Evolutionary conservation across 2,888 invertebrate species (phyloP).

Genomic region (Hedychridium roseum): DNA sequence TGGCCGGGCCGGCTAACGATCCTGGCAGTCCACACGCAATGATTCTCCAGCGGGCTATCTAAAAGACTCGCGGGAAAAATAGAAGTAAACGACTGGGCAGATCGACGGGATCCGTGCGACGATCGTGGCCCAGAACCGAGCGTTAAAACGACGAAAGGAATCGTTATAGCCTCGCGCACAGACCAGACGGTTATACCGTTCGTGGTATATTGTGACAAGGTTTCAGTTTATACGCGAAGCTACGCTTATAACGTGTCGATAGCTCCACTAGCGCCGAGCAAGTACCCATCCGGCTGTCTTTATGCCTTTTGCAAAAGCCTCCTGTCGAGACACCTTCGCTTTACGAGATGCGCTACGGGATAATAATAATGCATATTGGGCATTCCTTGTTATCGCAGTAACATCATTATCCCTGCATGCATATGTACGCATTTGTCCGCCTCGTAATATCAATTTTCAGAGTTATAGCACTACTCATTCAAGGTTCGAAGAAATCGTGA

Average conservation of each 20-base stretch:
- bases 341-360: too few species aligned
- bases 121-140: slow-evolving; percentile 12
- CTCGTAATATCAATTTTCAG: too few species aligned
- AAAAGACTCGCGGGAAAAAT: slow-evolving; percentile 11
- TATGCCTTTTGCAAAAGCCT: too few species aligned
- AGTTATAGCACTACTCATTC: too few species aligned
- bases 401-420: too few species aligned
- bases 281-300: background rate
- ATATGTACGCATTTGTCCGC: too few species aligned
- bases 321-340: too few species aligned
- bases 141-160: slow-evolving; percentile 19
- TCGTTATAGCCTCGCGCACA: slow-evolving; percentile 21
- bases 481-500: too few species aligned
- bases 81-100: slow-evolving; percentile 10
- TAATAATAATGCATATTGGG: too few species aligned
- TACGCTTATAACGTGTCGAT: background rate
- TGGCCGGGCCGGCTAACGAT: slow-evolving; percentile 15
- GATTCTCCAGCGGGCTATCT: slow-evolving; percentile 3
- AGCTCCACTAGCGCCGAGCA: background rate
- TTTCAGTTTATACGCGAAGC: background rate
- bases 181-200: slow-evolving; percentile 11
- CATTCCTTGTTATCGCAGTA: too few species aligned
- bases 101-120: slow-evolving; percentile 24
- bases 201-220: slow-evolving; percentile 5
- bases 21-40: background rate